Percentiles rank a stretch among this genome's conserved stretches.
These are phyloP conservation scores for Palythoa grandis DNA, from an alignment of 92 coral and sea anemone genomes.

Conservation along the genomic window DNA sequence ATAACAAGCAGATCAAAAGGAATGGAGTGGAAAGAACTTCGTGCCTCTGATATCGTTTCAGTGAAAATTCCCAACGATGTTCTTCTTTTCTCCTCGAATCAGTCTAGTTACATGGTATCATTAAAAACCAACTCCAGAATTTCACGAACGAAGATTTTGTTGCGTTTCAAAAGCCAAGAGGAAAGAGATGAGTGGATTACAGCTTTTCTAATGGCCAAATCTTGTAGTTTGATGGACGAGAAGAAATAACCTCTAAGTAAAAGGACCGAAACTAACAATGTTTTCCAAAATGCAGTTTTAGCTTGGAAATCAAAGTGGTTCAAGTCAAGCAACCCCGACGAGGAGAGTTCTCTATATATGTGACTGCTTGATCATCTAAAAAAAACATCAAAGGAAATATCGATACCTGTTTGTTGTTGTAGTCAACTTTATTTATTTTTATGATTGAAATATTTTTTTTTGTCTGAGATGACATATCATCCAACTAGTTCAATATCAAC, in stretches of 20 bases:
- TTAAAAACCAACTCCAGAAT: conserved; percentile 25
- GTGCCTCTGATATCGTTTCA: conserved; percentile 26
- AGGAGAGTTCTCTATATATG: not conserved
- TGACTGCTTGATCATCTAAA: not conserved
- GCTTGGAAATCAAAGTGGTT: not conserved
- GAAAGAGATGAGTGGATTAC: conserved; percentile 46
- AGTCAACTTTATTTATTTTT: not conserved
- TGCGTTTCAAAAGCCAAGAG: conserved; percentile 32
- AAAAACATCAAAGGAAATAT: not conserved
- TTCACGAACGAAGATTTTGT: conserved; percentile 32
- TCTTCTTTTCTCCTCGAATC: conserved; percentile 29
- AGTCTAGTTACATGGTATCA: conserved; percentile 39
- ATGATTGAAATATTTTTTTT: not conserved
- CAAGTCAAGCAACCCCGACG: not conserved
- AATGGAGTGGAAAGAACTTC: conserved; percentile 39
- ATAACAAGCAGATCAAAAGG: not conserved
- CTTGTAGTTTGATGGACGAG: conserved; percentile 42
- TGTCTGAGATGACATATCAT: not conserved
- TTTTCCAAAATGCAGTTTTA: not conserved
- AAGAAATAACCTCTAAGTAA: conserved; percentile 3
- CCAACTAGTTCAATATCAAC: not conserved
- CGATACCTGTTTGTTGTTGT: not conserved
- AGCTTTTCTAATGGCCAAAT: conserved; percentile 38
- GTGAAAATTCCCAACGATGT: conserved; percentile 39
- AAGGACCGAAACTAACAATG: conserved; percentile 6